phyloP scores from a whole-genome alignment of 2,888 invertebrate species.

The Nomada fabriciana region DNA sequence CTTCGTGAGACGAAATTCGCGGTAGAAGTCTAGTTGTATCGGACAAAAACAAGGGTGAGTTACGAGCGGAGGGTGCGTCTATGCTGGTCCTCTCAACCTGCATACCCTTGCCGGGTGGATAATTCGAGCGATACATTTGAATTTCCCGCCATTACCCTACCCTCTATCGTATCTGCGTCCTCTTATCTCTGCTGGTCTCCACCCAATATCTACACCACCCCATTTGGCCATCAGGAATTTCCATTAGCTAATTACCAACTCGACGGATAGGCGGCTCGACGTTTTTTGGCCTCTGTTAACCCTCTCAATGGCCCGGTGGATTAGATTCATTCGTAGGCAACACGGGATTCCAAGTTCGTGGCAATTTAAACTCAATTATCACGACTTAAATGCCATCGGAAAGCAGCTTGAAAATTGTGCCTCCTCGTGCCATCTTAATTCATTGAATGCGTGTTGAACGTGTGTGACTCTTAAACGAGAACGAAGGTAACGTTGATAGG shows the following conservation, averaged over 20 bases:
- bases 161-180: slow-evolving; percentile 36
- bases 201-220: slow-evolving; percentile 8
- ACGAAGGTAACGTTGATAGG: too few species aligned
- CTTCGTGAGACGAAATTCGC: slow-evolving; percentile 57
- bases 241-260: slow-evolving; percentile 82
- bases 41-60: slow-evolving; percentile 82
- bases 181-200: slow-evolving; percentile 34
- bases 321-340: slow-evolving; percentile 41
- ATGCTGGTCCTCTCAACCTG: slow-evolving; percentile 37
- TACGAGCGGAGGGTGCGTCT: slow-evolving; percentile 77
- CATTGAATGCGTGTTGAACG: background rate
- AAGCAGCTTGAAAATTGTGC: too few species aligned
- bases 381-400: too few species aligned
- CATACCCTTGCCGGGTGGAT: slow-evolving; percentile 67
- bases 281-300: slow-evolving; percentile 45
- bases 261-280: slow-evolving; percentile 47
- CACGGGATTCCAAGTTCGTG: slow-evolving; percentile 10
- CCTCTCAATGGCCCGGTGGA: slow-evolving; percentile 27
- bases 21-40: slow-evolving; percentile 78
- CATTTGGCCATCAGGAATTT: slow-evolving; percentile 74
- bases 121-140: slow-evolving; percentile 83
- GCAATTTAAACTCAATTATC: slow-evolving; percentile 43
- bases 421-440: too few species aligned
- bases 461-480: background rate
- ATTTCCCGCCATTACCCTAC: slow-evolving; percentile 79